Base-by-base conservation (phyloP, 2,797 vertebrate genomes). In the Phoebastria nigripes region DNA sequence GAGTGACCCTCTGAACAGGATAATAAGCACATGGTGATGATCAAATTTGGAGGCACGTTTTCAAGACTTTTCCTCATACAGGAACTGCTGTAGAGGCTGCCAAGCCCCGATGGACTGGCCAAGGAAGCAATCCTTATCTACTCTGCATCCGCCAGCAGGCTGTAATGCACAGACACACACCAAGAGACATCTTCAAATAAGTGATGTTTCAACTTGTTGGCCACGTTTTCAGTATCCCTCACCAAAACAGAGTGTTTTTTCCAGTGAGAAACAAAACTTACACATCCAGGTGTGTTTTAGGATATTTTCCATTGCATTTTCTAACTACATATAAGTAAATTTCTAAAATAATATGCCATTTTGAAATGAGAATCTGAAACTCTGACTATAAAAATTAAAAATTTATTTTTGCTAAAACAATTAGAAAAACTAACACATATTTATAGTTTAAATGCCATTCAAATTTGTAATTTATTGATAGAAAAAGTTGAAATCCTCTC, bases 161-260 rank as follows among this genome's bases (percentile, higher is more conserved):
- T 39, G 17, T 16, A 74, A 55, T 0, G 0, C 11, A 18, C 5
- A 72, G 14, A 42, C 14, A 61, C 3, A 15, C 24, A 35, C 6
- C 3, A 72, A 29, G 25, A 92, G 5, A 25, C 16, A 39, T 22
- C 37, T 66, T 85, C 24, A 63, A 58, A 49, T 17, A 73, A 63
- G 18, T 13, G 3, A 29, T 52, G n/a, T 52, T 86, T 58, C 31
- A 52, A 59, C 11, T 33, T 63, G 6, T 15, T 33, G 17, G 21
- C 2, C 16, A 22, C 15, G 42, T 58, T 81, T 69, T 65, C 41
- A 58, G 11, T 14, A 54, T 25, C 3, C 6, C 4, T 58, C 31
- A 62, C 1, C 5, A 72, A 76, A 62, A 37, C 2, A 42, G 5
- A 15, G 3, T 31, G 4, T 21, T 66, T 52, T 91, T 62, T 22